These are phyloP conservation scores for Acrocephalus kingi DNA, from an alignment of 2,113 vertebrate species.

Conservation along the genomic window DNA sequence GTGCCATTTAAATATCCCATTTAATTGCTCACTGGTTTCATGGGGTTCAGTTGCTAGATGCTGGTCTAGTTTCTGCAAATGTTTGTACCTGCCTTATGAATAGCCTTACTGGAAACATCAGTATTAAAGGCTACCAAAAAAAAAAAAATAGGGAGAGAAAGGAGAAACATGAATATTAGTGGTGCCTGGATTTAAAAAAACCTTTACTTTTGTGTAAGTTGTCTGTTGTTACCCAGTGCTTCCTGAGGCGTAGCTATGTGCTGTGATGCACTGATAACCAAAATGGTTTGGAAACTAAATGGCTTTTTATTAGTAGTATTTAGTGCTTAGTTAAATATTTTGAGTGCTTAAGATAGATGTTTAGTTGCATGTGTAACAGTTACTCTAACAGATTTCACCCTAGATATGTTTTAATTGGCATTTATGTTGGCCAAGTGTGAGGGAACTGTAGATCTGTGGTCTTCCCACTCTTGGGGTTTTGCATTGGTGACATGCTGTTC, in stretches of 20 bases:
- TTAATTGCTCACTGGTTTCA: background rate
- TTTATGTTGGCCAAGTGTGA: rapidly evolving
- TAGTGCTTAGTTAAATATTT: background rate
- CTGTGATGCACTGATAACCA: background rate
- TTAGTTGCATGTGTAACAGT: background rate
- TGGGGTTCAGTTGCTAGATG: background rate
- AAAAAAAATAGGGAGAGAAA: background rate
- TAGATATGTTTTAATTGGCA: rapidly evolving
- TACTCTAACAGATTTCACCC: background rate
- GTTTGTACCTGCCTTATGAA: background rate
- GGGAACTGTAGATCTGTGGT: background rate
- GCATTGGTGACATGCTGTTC: background rate
- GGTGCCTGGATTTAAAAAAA: background rate
- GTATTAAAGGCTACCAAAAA: background rate
- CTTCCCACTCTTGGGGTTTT: background rate
- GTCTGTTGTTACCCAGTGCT: background rate
- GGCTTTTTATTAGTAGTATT: background rate
- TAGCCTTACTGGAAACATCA: background rate
- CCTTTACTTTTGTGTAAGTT: background rate
- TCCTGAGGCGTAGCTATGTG: background rate
- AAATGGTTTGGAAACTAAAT: background rate
- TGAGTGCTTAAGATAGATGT: background rate
- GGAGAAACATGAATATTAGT: background rate
- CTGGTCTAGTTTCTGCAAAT: background rate
- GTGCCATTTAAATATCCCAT: background rate